These are phyloP conservation scores for Oxyruncus cristatus DNA, from an alignment of 2,113 vertebrate species.

Conservation along the genomic window DNA sequence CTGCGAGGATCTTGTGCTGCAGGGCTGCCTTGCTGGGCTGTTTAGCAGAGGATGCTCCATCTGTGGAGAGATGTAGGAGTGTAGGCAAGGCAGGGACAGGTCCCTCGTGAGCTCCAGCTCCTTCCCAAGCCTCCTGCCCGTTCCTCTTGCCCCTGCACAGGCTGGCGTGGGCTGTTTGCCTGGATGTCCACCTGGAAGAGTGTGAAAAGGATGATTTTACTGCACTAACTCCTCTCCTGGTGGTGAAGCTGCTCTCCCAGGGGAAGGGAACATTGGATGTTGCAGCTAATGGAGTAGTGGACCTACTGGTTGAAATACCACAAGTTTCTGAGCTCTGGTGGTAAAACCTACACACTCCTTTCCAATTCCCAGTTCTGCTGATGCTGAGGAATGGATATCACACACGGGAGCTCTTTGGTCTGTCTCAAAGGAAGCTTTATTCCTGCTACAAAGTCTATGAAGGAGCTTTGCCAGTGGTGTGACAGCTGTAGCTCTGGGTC, in stretches of 20 bases:
- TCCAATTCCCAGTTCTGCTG: neutral
- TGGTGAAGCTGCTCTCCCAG: rapidly evolving
- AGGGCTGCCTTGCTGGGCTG: neutral
- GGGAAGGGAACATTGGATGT: rapidly evolving
- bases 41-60: neutral
- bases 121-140: neutral
- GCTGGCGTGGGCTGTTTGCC: neutral
- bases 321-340: neutral
- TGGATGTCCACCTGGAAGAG: neutral
- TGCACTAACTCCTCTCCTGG: neutral
- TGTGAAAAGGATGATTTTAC: neutral
- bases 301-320: neutral
- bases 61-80: neutral
- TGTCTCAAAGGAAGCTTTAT: neutral
- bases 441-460: neutral
- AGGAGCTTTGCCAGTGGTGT: neutral
- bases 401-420: neutral
- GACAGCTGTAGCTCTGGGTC: neutral
- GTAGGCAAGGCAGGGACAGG: neutral
- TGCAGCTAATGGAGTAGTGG: neutral
- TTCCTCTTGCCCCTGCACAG: neutral
- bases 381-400: neutral
- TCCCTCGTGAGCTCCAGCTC: neutral
- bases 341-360: neutral
- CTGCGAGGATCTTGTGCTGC: neutral